These are phyloP conservation scores for Ceratina japonica DNA, from an alignment of 1,140 invertebrate genomes.

Conservation along the genomic window DNA sequence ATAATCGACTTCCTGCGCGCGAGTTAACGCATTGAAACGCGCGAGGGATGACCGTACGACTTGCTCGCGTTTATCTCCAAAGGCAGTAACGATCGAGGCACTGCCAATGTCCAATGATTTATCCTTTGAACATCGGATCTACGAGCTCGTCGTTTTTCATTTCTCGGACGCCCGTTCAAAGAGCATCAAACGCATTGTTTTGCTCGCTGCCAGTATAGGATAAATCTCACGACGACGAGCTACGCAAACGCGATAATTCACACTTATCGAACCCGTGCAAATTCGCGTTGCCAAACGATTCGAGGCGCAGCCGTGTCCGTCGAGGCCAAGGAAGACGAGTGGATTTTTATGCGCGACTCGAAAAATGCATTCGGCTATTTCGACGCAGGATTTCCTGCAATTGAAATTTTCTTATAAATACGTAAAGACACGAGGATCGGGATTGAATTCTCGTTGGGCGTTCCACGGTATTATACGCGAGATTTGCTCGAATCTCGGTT, in stretches of 20 bases:
- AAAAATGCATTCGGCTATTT: no score
- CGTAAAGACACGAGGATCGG: background rate
- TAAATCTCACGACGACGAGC: background rate
- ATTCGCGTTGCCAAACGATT: no score
- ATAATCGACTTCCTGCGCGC: conserved; percentile 49
- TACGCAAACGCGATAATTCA: background rate
- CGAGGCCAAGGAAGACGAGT: no score
- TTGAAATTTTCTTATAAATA: no score
- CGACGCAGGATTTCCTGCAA: no score
- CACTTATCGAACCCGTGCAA: no score
- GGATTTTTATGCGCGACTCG: no score
- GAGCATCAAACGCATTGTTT: conserved; percentile 32
- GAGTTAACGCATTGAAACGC: conserved; percentile 8
- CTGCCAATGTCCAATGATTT: conserved; percentile 31
- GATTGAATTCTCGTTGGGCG: background rate
- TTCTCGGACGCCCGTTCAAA: conserved; percentile 25
- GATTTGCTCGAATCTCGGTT: background rate
- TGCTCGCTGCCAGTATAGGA: background rate
- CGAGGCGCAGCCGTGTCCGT: no score
- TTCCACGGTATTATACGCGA: background rate
- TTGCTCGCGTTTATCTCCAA: conserved; percentile 36
- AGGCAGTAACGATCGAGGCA: conserved; percentile 30
- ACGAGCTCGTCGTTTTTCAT: conserved; percentile 20
- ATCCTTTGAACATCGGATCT: conserved; percentile 25
- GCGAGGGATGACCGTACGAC: conserved; percentile 23